phyloP scores from a whole-genome alignment of 2,797 vertebrate genomes.

The Chrysocyon brachyurus region DNA sequence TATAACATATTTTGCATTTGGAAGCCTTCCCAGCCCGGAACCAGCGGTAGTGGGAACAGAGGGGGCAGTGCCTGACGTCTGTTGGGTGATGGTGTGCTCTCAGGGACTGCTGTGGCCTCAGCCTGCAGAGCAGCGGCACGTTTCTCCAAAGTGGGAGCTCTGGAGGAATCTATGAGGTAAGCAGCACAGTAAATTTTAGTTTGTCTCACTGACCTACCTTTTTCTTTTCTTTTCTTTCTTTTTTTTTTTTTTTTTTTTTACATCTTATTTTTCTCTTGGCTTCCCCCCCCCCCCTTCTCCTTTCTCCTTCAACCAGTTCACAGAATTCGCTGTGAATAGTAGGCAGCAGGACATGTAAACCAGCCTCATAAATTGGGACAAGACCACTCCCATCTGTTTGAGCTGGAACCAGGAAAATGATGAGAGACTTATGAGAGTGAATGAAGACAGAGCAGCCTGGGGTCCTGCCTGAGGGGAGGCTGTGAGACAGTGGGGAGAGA shows the following conservation, averaged over 20 bases:
- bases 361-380: constrained; percentile 11
- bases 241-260: neutral
- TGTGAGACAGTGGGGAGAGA: neutral
- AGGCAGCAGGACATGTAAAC: neutral
- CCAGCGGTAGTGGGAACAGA: constrained; percentile 7
- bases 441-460: neutral
- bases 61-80: constrained; percentile 30
- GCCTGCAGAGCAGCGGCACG: neutral
- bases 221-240: neutral
- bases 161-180: neutral
- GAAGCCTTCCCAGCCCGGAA: constrained; percentile 45
- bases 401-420: neutral
- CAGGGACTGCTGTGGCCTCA: neutral
- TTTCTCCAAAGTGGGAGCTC: neutral
- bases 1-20: constrained; percentile 65
- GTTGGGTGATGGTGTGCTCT: neutral
- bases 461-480: neutral
- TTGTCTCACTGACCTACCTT: constrained; percentile 39
- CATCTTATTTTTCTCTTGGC: constrained; percentile 31
- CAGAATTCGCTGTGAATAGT: constrained; percentile 8
- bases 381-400: neutral
- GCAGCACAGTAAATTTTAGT: neutral
- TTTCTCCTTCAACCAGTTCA: neutral
- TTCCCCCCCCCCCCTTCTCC: rapidly evolving
- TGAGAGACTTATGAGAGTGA: neutral